Conservation (phyloP, 2,113 vertebrate genomes). For the Rhegmatorhina hoffmannsi region DNA sequence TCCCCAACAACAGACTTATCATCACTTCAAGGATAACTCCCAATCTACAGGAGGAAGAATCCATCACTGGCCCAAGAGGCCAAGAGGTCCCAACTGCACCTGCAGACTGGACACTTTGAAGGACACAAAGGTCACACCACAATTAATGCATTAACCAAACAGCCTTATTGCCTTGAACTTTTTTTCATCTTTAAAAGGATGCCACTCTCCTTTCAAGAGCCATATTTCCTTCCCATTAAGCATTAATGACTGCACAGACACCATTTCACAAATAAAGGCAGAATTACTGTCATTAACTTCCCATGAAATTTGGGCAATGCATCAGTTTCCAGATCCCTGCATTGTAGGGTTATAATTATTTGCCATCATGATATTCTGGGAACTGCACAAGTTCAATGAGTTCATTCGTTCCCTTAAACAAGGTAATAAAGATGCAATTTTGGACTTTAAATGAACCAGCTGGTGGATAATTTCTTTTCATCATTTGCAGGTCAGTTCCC, state of each 20-base stretch:
- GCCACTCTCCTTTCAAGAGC: background rate
- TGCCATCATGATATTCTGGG: conserved; percentile 47
- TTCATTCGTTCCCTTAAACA: conserved; percentile 21
- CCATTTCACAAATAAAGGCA: conserved; percentile 55
- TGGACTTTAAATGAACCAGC: conserved; percentile 22
- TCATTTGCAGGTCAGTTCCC: conserved; percentile 14
- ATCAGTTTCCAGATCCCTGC: conserved; percentile 33
- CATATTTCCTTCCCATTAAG: conserved; percentile 3
- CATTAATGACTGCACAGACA: conserved; percentile 11
- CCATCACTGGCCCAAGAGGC: background rate
- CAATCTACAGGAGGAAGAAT: background rate
- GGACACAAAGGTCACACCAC: background rate
- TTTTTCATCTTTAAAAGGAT: background rate
- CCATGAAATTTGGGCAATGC: background rate
- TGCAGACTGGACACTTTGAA: background rate
- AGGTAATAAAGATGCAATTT: conserved; percentile 44
- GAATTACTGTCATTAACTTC: conserved; percentile 62
- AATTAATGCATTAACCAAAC: conserved; percentile 1
- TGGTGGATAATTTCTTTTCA: background rate
- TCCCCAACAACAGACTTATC: background rate
- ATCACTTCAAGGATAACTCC: background rate
- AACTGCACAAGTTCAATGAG: conserved; percentile 32
- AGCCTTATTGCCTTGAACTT: background rate
- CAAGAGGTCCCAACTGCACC: background rate
- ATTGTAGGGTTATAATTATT: conserved; percentile 51